A percentile compares a stretch with the other conserved stretches of the same genome.
Evolutionary conservation across 1,140 invertebrate genomes (phyloP).

Genomic region (Anthonomus grandis): DNA sequence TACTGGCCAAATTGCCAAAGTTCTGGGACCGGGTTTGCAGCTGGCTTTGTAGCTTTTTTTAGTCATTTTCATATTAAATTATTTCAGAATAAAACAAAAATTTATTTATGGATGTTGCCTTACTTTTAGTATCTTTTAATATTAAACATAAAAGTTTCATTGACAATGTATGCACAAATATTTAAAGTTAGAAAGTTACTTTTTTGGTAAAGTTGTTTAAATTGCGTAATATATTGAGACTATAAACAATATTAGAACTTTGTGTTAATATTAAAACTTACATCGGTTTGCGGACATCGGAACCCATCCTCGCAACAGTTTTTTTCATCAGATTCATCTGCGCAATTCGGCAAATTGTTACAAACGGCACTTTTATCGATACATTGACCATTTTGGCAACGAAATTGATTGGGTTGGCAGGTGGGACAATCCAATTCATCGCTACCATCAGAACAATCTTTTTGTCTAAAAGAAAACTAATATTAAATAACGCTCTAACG

Average conservation of each 20-base stretch:
- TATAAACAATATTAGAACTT: neutral
- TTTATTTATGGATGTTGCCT: too few relatives aligned
- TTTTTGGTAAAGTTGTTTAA: too few relatives aligned
- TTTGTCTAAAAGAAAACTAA: slow-evolving; percentile 51
- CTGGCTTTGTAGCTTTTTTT: too few relatives aligned
- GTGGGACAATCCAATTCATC: slow-evolving; percentile 73
- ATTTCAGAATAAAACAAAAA: too few relatives aligned
- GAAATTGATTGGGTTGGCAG: slow-evolving; percentile 65
- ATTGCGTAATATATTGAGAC: too few relatives aligned
- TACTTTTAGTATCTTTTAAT: too few relatives aligned
- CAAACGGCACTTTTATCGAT: slow-evolving; percentile 64
- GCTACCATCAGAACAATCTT: slow-evolving; percentile 79
- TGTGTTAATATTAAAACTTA: slow-evolving; percentile 37
- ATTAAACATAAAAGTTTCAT: too few relatives aligned
- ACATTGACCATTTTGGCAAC: slow-evolving; percentile 72
- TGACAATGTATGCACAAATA: neutral
- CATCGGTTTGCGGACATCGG: slow-evolving; percentile 57
- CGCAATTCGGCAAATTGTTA: slow-evolving; percentile 46
- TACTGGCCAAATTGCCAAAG: too few relatives aligned
- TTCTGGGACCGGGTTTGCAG: too few relatives aligned
- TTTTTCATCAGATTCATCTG: slow-evolving; percentile 43
- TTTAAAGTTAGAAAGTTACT: too few relatives aligned
- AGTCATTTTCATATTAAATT: too few relatives aligned
- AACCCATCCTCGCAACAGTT: slow-evolving; percentile 55
- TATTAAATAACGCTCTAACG: too few relatives aligned